Base-by-base conservation (phyloP, 2,797 vertebrate genomes). In the Schizopygopsis malacanthus region DNA sequence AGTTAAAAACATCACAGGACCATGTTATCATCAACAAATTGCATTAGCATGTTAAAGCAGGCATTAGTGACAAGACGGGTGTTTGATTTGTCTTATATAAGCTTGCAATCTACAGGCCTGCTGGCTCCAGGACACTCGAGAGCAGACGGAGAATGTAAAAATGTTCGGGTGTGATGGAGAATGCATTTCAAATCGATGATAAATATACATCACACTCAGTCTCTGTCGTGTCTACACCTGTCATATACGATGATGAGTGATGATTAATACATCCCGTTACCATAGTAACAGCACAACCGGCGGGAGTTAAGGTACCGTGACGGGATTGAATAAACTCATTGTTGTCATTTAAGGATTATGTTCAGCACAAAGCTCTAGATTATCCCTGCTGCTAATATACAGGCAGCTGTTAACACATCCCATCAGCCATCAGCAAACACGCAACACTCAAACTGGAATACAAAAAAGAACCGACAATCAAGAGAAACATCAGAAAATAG, bases 181-280 rank as follows among this genome's bases (percentile, higher is more conserved):
- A 39, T 12, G 52, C n/a, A 71, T 45, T 8, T 63, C 12, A 43
- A 61, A 28, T 22, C 6, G 54, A 61, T 59, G 50, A 73, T 37
- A 43, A 41, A 25, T 39, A 20, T 37, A 84, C 63, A 65, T 65
- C 63, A 69, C 65, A 43, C 37, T 33, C 47, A 37, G 75, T 79
- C 56, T 79, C 41, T 28, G 28, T n/a, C 41, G 18, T 63, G 63
- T 71, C 71, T 61, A 81, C 73, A 80, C 70, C 67, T 83, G 81
- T 76, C 81, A 75, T 56, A 85, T 12, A 54, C 80, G 37, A 82
- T 80, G 77, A 50, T 80, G 77, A 50, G 52, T 65, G 43, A 82
- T 80, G 77, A 50, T 28, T 65, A 83, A 83, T 79, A 78, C 71
- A 45, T 45, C 33, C 18, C 4, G 84, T 86, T 83, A 85, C 81